phyloP scores from a whole-genome alignment of 2,888 invertebrate genomes.

The Nebria brevicollis region DNA sequence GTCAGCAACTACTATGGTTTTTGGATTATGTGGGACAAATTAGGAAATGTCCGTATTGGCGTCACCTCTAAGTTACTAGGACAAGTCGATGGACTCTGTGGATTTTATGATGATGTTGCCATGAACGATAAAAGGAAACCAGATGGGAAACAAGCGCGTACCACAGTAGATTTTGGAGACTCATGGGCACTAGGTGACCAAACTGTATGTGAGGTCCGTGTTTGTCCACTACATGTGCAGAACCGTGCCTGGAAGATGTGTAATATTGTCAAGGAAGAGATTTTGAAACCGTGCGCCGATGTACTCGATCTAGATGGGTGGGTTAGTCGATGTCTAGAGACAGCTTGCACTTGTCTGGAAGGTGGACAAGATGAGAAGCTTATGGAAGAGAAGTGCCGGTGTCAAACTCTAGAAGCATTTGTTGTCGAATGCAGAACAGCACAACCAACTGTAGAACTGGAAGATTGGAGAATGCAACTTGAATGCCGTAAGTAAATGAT shows the following conservation, averaged over 20 bases:
- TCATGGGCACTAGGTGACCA: slow-evolving; percentile 75
- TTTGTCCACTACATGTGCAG: slow-evolving; percentile 72
- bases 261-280: slow-evolving; percentile 72
- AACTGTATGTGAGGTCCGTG: slow-evolving; percentile 68
- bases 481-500: slow-evolving; percentile 72
- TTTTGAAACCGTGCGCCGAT: slow-evolving; percentile 72
- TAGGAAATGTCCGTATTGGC: slow-evolving; percentile 70
- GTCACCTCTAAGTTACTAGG: slow-evolving; percentile 71
- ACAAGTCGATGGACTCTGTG: slow-evolving; percentile 82
- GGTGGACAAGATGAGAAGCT: slow-evolving; percentile 53
- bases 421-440: slow-evolving; percentile 78
- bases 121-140: slow-evolving; percentile 78
- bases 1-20: slow-evolving; percentile 78
- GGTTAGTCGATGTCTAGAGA: slow-evolving; percentile 78
- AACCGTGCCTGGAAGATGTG: slow-evolving; percentile 75
- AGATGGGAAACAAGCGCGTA: slow-evolving; percentile 70
- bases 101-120: slow-evolving; percentile 74
- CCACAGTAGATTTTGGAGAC: slow-evolving; percentile 78
- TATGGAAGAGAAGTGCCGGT: slow-evolving; percentile 70
- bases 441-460: slow-evolving; percentile 71
- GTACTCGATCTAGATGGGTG: slow-evolving; percentile 74
- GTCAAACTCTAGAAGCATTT: slow-evolving; percentile 74
- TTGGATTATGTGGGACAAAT: slow-evolving; percentile 76
- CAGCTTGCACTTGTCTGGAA: slow-evolving; percentile 78
- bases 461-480: slow-evolving; percentile 76